Base-by-base conservation (phyloP, 2,888 invertebrate genomes). In the Epiblema foenella region DNA sequence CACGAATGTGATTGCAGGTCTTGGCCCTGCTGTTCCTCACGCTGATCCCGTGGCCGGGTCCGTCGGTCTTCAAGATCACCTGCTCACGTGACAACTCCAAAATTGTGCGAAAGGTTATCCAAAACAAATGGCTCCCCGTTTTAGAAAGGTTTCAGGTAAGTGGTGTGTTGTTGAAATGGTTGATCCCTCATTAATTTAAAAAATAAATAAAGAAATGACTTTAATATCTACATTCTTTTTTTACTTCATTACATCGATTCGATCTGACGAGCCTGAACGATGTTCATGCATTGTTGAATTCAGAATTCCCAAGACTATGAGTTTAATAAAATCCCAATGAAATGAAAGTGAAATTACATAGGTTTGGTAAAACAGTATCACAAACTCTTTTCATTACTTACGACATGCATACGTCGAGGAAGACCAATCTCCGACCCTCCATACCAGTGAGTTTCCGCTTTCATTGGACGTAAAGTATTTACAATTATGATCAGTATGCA, bases 81-180 rank as follows among this genome's bases (percentile, higher is more conserved):
- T 97, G 97, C 86, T 97, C 97, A 81, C 95, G 97, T 95, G 97
- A 97, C 95, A 97, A 96, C 94, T 97, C 98, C 78, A 95, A 97
- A 84, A 95, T 98, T 80, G 98, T 98, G 76, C 95, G 97, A 83
- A 97, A 97, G 91, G 96, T 98, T 76, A 96, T 98, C 82, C 96
- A 97, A 90, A 97, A 96, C 95, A 97, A 98, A 95, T 98, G 98
- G 97, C 95, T 96, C 77, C 98, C 98, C 69, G 96, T 98, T 74
- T 93, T 98, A 90, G 97, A 97, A 84, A 96, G 97, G 88, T 97
- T 97, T 94, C 97, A 97, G 90, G 93, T 93, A 80, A 84, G 77
- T 59, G 37, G 12, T 15, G 24, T 12, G 33, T 18, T n/a, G 20
- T 52, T 11, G 11, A 42, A 4, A 18, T 18, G 10, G 20, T 52